Evolutionary conservation across 2,113 vertebrate species (phyloP), one percentile per base, ranked within the genome.

Genomic region (Coptodon rendalli): DNA sequence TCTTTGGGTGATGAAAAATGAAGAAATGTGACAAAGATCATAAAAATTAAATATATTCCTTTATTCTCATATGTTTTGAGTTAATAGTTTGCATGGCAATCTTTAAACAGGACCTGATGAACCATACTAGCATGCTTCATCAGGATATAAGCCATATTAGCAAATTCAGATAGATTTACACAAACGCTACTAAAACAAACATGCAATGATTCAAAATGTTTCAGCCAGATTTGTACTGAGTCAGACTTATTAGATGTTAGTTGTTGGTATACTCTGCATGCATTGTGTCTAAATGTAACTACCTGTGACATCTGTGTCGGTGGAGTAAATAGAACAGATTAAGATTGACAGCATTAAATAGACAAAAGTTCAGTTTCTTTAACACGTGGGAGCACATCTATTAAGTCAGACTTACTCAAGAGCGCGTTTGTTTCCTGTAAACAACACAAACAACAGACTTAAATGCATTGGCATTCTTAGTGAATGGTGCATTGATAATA

Each of bases 131-230:
- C 24, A 19, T 76, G 24, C 68, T 29, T 76, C 40, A 48, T 27
- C 22, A 45, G 31, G 68, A 45, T 8, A 27, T 45, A 10, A 73
- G 31, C 22, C 40, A 48, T 48, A 10, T 76, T 45, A 48, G 0
- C 68, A 76, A 48, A 76, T 48, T 76, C 9, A 76, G 40, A 27
- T 45, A 45, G 13, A 73, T 73, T 73, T 73, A 73, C 66, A 71
- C 22, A 45, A 43, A 45, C 0, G 2, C 38, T 43, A 0, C 38
- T 45, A 71, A 71, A 43, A 45, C 31, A 36, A 43, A 73, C 13
- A 45, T 73, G 38, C 13, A 43, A 71, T 14, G n/a, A 43, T 43
- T 43, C 43, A 43, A 40, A 43, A 24, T 43, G 66, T 71, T 71
- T 43, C 8, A 27, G 5, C 22, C 22, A 16, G 38, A 73, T 45